Conservation (phyloP, 2,113 vertebrate species). For the Cettia cetti region DNA sequence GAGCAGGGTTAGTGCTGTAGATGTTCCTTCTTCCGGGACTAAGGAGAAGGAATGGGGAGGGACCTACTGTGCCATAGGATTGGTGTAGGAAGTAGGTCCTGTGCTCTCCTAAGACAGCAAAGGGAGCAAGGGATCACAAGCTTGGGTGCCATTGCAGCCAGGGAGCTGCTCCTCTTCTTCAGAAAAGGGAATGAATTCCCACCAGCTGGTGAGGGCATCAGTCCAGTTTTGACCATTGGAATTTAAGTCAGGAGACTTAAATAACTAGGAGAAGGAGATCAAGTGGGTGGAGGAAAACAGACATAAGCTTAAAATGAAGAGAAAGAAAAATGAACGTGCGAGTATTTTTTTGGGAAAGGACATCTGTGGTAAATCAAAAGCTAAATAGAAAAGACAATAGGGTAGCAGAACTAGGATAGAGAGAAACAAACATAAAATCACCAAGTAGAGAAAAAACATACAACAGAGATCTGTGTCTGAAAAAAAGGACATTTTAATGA, state of each 20-base stretch:
- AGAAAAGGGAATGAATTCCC: background rate
- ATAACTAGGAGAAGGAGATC: background rate
- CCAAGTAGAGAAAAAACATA: background rate
- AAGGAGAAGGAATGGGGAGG: background rate
- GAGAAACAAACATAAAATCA: background rate
- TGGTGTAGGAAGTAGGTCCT: background rate
- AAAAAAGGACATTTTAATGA: background rate
- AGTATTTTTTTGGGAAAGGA: background rate
- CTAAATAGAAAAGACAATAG: background rate
- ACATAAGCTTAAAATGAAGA: background rate
- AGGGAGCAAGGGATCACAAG: background rate
- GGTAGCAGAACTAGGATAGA: background rate
- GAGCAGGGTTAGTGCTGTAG: background rate
- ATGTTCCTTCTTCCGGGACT: background rate
- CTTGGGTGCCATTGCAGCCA: background rate
- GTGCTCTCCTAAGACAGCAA: background rate
- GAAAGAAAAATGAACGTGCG: background rate
- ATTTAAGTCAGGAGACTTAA: fast-evolving
- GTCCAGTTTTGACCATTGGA: background rate
- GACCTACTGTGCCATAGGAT: background rate
- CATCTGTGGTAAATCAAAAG: background rate
- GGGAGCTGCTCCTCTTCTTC: background rate
- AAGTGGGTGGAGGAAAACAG: background rate
- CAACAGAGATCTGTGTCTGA: background rate
- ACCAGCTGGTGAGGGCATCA: background rate